Conservation (phyloP, 2,113 vertebrate genomes). For the Neopipo cinnamomea region DNA sequence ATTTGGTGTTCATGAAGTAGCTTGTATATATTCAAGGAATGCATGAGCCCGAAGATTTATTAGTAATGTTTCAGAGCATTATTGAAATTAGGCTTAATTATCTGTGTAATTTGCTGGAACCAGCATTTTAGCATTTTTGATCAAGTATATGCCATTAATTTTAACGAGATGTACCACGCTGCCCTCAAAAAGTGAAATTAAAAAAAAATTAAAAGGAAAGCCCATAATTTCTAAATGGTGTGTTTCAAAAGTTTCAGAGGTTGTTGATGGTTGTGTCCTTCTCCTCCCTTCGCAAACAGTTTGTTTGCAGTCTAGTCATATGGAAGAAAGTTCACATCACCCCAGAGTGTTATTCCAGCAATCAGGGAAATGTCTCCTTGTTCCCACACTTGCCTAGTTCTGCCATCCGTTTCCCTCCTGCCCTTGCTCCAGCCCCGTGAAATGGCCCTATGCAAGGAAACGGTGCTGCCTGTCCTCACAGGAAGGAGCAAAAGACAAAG, state of each 20-base stretch:
- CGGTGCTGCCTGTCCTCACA: not conserved
- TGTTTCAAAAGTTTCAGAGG: not conserved
- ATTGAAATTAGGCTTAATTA: conserved; percentile 79
- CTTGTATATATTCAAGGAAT: conserved; percentile 43
- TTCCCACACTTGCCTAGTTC: not conserved
- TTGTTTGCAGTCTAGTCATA: not conserved
- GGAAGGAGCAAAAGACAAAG: not conserved
- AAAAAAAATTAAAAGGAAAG: not conserved
- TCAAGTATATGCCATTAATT: conserved; percentile 71
- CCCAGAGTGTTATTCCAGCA: not conserved
- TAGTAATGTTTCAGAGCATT: conserved; percentile 68
- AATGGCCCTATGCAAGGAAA: not conserved
- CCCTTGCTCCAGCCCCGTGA: not conserved
- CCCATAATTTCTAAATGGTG: not conserved
- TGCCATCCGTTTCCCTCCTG: not conserved
- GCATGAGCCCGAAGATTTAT: conserved; percentile 68
- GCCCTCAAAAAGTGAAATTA: not conserved
- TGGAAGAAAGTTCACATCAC: not conserved
- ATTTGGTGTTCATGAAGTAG: conserved; percentile 28
- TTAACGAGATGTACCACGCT: conserved; percentile 64
- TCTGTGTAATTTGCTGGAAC: conserved; percentile 76
- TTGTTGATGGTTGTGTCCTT: not conserved
- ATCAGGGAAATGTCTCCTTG: not conserved
- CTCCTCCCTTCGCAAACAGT: not conserved
- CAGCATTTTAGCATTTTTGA: conserved; percentile 75